Evolutionary conservation across 2,797 vertebrate species (phyloP), one percentile per base, ranked within the genome.

Genomic region (Limosa lapponica): DNA sequence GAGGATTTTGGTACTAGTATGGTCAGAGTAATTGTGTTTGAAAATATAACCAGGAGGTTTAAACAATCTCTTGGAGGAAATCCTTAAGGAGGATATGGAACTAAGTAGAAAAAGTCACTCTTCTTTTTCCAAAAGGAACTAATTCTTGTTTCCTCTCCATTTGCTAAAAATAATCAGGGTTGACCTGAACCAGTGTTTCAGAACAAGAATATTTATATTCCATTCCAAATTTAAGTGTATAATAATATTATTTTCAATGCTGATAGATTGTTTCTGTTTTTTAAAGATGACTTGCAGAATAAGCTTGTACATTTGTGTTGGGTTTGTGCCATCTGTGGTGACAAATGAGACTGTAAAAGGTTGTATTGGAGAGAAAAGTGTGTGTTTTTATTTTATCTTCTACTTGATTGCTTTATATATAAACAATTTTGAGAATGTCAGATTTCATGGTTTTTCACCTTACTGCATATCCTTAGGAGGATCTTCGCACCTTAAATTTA

Each of bases 221-320:
- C 2, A 8, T 89, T 90, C 19, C 44, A 66, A 89, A 48, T 82
- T 16, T 4, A 57, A 77, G 27, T 65, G 23, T 49, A 1, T 48
- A 27, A 52, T 61, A 77, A 0, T 46, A 6, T 55, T 67, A 10
- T 79, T 93, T 71, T 70, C 22, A 65, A 1, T 6, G 18, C 44
- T 61, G 54, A 20, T 41, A 16, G 3, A 5, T 17, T 69, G 14
- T 61, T 89, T 82, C 46, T 87, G 12, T 24, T 34, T 73, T 72
- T 82, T 90, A 48, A 71, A 70, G 37, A 16, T 82, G 34, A 57
- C 55, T 70, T 90, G 34, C 39, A 80, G 51, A 71, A 79, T 18
- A 5, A 28, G 30, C 5, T 4, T 61, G 8, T 64, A 27, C 0
- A 0, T 72, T 65, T 87, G 16, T 30, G 4, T 64, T 85, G 32